Evolutionary conservation across 2,113 vertebrate genomes (phyloP), one percentile per base, ranked within the genome.

Genomic region (Neotoma lepida): DNA sequence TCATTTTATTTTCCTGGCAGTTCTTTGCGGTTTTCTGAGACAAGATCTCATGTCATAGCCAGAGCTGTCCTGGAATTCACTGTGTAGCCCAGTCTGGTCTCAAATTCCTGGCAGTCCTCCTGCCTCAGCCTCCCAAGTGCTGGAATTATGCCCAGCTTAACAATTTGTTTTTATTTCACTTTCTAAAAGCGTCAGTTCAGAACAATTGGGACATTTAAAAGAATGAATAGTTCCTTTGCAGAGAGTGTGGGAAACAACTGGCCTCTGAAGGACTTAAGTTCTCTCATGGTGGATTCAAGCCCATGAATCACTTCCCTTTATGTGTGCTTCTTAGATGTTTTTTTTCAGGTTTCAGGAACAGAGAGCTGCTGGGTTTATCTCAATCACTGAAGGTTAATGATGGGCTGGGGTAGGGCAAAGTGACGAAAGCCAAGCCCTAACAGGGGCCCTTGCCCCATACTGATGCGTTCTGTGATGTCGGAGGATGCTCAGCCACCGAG

Each of bases 151-250:
- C 64, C 85, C 46, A 70, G 64, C 15, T 54, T 54, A 70, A 54
- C 64, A 70, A 46, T 89, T 92, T 77, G 35, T 22, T 92, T 84
- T 80, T 85, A 73, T 68, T 90, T 96, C 18, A 14, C 8, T n/a
- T 91, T 90, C 10, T 22, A 46, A 77, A 94, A 92, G 10, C 77
- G 78, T 95, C 26, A 92, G 30, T 88, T 94, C 49, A 81, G 71
- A 46, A 94, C 56, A 89, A 82, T 63, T 91, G 41, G 24, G 58
- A 64, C 92, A 76, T 81, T 76, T 58, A 41, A 85, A 88, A 89
- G 66, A 76, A 58, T 80, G 26, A 46, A 63, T 64, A 93, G 41
- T 66, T 68, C 41, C 35, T 92, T 89, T 44, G 22, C 3, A n/a
- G 61, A 61, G 5, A 51, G 7, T 39, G 18, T 92, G 63, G n/a